Evolutionary conservation across 2,113 vertebrate genomes (phyloP).

Genomic region (Tapirus terrestris): DNA sequence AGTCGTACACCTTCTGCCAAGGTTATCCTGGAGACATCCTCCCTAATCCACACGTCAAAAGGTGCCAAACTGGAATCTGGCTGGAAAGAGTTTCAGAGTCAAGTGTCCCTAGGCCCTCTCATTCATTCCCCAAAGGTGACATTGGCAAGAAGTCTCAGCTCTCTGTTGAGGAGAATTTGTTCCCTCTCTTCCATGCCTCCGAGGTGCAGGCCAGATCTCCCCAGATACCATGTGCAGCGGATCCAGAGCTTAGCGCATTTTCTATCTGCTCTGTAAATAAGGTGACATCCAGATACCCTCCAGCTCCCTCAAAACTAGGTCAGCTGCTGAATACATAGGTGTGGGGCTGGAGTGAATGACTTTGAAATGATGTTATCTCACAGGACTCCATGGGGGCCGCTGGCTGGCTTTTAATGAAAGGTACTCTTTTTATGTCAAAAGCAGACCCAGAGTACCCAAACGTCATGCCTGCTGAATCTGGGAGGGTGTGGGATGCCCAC

Average conservation of each 20-base stretch:
- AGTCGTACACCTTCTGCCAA: background rate
- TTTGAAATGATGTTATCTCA: slow-evolving; percentile 63
- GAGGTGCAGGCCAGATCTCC: background rate
- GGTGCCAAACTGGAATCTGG: background rate
- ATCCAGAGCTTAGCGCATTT: slow-evolving; percentile 22
- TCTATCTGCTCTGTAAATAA: slow-evolving; percentile 60
- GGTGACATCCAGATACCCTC: slow-evolving; percentile 71
- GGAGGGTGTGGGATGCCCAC: background rate
- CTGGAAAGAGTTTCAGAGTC: background rate
- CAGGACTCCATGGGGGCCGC: background rate
- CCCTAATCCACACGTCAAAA: background rate
- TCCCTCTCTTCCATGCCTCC: background rate
- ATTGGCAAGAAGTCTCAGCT: slow-evolving; percentile 13
- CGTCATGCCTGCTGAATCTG: background rate
- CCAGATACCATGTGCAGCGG: background rate
- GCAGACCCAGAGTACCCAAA: background rate
- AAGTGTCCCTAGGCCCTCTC: slow-evolving; percentile 9
- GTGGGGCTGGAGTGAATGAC: background rate
- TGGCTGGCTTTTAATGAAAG: slow-evolving; percentile 45
- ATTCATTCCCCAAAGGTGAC: slow-evolving; percentile 51
- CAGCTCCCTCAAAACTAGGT: slow-evolving; percentile 74
- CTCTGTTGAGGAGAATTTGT: background rate
- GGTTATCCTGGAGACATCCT: background rate
- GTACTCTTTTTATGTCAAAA: slow-evolving; percentile 48
- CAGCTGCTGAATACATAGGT: slow-evolving; percentile 62